A percentile compares a stretch with the other conserved stretches of the same genome.
phyloP scores from a whole-genome alignment of 1,140 invertebrate genomes.

The Tetramorium alpestre region DNA sequence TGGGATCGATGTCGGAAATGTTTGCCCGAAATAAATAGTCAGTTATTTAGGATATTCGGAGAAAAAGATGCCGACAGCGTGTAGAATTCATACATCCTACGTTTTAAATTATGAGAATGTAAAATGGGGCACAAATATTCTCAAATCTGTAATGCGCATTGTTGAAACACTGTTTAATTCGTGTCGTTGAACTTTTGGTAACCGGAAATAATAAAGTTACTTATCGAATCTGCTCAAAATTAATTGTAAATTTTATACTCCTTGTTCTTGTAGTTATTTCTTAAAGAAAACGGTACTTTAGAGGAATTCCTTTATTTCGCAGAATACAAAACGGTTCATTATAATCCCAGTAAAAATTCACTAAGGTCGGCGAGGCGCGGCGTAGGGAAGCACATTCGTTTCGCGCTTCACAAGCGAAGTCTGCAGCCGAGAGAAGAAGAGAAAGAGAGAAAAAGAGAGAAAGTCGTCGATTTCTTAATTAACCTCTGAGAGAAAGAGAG shows the following conservation, averaged over 20 bases:
- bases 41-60: not conserved
- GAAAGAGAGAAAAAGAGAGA: conserved; percentile 2
- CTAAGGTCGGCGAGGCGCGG: not conserved
- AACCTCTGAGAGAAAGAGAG: conserved; percentile 55
- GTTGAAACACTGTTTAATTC: not conserved
- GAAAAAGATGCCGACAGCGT: not conserved
- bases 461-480: conserved; percentile 64
- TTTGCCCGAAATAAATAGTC: not conserved
- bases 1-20: not conserved
- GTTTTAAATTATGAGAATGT: not conserved
- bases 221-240: not conserved
- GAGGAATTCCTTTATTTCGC: not conserved
- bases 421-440: not conserved
- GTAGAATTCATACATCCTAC: not conserved
- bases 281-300: not conserved
- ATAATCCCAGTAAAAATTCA: conserved; percentile 2
- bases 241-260: not conserved
- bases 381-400: not conserved
- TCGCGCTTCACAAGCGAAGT: conserved; percentile 1
- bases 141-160: not conserved
- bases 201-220: not conserved
- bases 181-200: not conserved
- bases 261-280: not conserved
- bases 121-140: not conserved
- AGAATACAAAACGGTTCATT: conserved; percentile 18